These are phyloP conservation scores for Drosophila repletoides DNA, from an alignment of 1,140 invertebrate genomes.

Conservation along the genomic window DNA sequence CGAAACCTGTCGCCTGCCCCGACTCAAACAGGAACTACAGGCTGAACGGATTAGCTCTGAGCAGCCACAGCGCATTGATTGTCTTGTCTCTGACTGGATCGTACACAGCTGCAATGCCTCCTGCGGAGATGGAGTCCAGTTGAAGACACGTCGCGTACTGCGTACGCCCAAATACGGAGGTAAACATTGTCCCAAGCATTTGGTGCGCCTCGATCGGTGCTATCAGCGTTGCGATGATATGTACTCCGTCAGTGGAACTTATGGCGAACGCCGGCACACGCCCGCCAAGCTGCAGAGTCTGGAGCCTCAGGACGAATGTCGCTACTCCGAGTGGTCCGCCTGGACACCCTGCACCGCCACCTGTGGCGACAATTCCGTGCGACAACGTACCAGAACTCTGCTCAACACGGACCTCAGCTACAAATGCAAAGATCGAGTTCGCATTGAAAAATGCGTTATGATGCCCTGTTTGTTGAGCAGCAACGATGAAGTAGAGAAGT, in stretches of 20 bases:
- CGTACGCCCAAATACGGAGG: conserved; percentile 87
- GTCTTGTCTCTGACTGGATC: conserved; percentile 86
- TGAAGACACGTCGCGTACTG: conserved; percentile 83
- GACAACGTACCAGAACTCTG: conserved; percentile 70
- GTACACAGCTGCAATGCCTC: conserved; percentile 85
- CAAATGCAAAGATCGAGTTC: conserved; percentile 78
- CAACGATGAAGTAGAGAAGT: conserved; percentile 68
- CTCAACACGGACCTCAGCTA: conserved; percentile 74
- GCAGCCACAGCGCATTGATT: conserved; percentile 82
- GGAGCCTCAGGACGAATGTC: conserved; percentile 83
- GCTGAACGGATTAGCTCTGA: conserved; percentile 53
- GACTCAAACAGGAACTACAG: conserved; percentile 61
- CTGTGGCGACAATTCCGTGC: conserved; percentile 83
- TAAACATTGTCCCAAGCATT: conserved; percentile 86
- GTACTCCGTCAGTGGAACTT: conserved; percentile 60
- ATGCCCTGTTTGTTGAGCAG: conserved; percentile 70
- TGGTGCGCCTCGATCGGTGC: conserved; percentile 77
- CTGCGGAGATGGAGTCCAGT: conserved; percentile 85
- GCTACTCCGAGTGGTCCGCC: conserved; percentile 85
- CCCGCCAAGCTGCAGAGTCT: conserved; percentile 23
- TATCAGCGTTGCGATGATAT: conserved; percentile 80
- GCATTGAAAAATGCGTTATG: conserved; percentile 77
- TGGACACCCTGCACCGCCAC: conserved; percentile 87
- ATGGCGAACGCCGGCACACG: conserved; percentile 48
- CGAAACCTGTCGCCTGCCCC: conserved; percentile 71